phyloP scores from a whole-genome alignment of 2,888 invertebrate species.

The Branchellion lobata region DNA sequence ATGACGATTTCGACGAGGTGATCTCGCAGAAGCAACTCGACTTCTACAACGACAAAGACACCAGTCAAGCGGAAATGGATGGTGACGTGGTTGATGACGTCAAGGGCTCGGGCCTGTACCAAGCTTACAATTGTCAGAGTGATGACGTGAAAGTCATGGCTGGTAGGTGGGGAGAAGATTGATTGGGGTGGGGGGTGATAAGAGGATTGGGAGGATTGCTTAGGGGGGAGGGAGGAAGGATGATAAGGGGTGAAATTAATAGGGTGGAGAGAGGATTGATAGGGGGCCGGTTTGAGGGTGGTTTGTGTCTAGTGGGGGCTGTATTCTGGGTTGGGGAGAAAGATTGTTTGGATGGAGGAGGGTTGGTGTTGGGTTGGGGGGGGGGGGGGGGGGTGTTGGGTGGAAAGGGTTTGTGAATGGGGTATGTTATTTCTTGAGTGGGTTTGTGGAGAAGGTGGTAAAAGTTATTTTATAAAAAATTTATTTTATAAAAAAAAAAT shows the following conservation, averaged over 20 bases:
- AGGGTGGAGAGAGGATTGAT: neutral
- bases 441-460: neutral
- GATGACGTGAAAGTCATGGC: neutral
- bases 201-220: neutral
- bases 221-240: slow-evolving; percentile 3
- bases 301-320: no score
- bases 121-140: slow-evolving; percentile 26
- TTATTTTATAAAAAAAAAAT: no score
- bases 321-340: no score
- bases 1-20: slow-evolving; percentile 11
- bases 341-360: no score
- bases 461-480: no score
- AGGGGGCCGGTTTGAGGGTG: neutral
- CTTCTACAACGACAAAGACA: neutral
- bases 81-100: neutral
- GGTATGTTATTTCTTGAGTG: no score
- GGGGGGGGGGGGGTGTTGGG: no score
- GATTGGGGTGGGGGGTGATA: neutral
- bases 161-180: neutral
- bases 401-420: no score
- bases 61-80: neutral
- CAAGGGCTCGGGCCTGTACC: slow-evolving; percentile 1
- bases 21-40: neutral
- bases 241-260: neutral
- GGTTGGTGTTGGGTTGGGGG: no score